Evolutionary conservation across 2,113 vertebrate species (phyloP).

Genomic region (Heterotis niloticus): DNA sequence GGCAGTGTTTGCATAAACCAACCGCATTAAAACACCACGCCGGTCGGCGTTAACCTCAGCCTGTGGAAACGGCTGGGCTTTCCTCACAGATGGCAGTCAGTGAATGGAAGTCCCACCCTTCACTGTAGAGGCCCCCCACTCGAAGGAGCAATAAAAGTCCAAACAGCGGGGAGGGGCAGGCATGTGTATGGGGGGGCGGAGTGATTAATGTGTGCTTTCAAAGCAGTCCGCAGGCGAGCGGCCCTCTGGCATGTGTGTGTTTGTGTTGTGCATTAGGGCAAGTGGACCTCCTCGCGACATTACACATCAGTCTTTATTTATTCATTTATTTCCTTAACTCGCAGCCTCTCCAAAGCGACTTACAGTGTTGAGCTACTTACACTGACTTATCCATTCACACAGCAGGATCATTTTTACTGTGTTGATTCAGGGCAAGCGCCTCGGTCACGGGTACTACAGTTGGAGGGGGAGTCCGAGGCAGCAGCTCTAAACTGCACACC

Average conservation of each 20-base stretch:
- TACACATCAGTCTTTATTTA: background rate
- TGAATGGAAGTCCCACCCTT: background rate
- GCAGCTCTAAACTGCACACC: no score
- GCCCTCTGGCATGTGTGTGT: slow-evolving; percentile 16
- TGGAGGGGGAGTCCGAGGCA: no score
- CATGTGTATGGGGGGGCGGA: background rate
- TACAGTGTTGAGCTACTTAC: no score
- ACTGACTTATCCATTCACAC: no score
- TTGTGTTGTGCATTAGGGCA: background rate
- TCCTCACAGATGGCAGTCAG: background rate
- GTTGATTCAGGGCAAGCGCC: no score
- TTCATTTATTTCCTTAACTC: background rate
- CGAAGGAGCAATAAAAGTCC: background rate
- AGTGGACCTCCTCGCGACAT: background rate
- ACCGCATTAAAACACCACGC: no score
- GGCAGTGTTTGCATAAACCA: background rate
- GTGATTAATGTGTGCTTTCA: slow-evolving; percentile 15
- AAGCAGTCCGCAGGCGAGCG: background rate
- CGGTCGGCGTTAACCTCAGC: no score
- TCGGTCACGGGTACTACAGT: no score
- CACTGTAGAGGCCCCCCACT: background rate
- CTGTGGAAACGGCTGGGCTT: background rate
- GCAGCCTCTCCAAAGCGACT: background rate
- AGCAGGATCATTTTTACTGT: no score
- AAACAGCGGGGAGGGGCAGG: background rate